A percentile compares a stretch with the other conserved stretches of the same genome.
Conservation (phyloP, 2,797 vertebrate species). For the Labroides dimidiatus region DNA sequence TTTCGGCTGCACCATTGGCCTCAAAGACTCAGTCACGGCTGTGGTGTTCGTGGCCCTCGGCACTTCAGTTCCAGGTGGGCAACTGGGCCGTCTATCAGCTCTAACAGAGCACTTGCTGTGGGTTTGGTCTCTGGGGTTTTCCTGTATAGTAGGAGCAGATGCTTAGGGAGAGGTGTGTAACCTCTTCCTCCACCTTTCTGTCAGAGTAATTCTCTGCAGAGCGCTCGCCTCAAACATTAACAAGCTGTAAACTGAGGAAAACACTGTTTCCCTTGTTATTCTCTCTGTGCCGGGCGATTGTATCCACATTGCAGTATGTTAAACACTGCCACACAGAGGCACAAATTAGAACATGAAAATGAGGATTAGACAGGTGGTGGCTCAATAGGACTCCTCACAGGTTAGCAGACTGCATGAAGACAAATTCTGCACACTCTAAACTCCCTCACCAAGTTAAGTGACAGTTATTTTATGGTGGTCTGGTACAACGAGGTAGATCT, state of each 20-base stretch:
- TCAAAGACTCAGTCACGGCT: conserved; percentile 91
- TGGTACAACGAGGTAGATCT: too few relatives aligned
- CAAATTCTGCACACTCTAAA: too few relatives aligned
- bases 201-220: conserved; percentile 43
- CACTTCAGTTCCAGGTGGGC: conserved; percentile 90
- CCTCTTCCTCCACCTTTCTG: conserved; percentile 45
- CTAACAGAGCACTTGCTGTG: neutral
- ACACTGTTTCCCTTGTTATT: conserved; percentile 38
- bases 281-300: conserved; percentile 21
- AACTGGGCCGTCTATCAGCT: conserved; percentile 19
- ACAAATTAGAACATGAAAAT: conserved; percentile 43
- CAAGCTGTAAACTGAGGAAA: conserved; percentile 58
- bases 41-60: conserved; percentile 91
- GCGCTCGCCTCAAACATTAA: conserved; percentile 40
- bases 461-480: too few relatives aligned
- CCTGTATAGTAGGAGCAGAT: conserved; percentile 33
- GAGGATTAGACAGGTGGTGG: conserved; percentile 34
- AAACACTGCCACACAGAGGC: conserved; percentile 30
- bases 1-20: conserved; percentile 90
- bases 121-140: conserved; percentile 35
- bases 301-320: conserved; percentile 38
- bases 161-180: conserved; percentile 34
- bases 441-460: too few relatives aligned
- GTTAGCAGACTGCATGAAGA: neutral
- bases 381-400: conserved; percentile 15